Evolutionary conservation across 2,888 invertebrate genomes (phyloP), one percentile per base, ranked within the genome.

Genomic region (Spisula solida): DNA sequence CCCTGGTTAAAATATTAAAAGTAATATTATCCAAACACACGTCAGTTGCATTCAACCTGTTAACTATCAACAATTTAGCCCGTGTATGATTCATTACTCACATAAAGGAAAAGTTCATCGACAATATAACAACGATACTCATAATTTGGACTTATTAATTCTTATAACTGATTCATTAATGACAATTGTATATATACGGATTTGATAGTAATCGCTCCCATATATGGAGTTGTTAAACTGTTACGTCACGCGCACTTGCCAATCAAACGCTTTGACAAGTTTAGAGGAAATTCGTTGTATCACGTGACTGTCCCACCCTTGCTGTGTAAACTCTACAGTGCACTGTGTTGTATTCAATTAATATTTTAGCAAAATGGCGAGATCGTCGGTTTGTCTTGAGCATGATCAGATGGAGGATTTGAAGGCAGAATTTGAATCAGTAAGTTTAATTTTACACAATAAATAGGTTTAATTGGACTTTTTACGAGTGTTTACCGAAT

Each of bases 231-330:
- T 6, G 29, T 60, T 31, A 60, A 31, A n/a, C 8, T 29, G 31
- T 84, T 75, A 84, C 84, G 84, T 84, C 84, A 84, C 78, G 31
- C 51, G 78, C 84, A 84, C 84, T 78, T 84, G 84, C 78, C 78
- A 25, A 34, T 75, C 75, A 80, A 80, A 80, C 20, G 48, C 18
- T 66, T 47, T 83, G 84, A 78, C 34, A 55, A 78, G 41, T 55
- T 51, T 84, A 55, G 75, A 75, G 78, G 84, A 55, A 47, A 29
- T n/a, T 29, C 41, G 29, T 5, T 31, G 12, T 66, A 66, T 84
- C 84, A 84, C 84, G 84, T 84, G 84, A 84, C 84, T 31, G 84
- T 84, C 84, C 84, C 84, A 84, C 84, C 84, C 84, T 84, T 84
- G 34, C 75, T 25, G 75, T 75, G 75, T 75, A 75, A 75, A 75